A percentile compares a stretch with the other conserved stretches of the same genome.
These are phyloP conservation scores for Sinohyriopsis cumingii DNA, from an alignment of 2,888 invertebrate genomes.

Conservation along the genomic window DNA sequence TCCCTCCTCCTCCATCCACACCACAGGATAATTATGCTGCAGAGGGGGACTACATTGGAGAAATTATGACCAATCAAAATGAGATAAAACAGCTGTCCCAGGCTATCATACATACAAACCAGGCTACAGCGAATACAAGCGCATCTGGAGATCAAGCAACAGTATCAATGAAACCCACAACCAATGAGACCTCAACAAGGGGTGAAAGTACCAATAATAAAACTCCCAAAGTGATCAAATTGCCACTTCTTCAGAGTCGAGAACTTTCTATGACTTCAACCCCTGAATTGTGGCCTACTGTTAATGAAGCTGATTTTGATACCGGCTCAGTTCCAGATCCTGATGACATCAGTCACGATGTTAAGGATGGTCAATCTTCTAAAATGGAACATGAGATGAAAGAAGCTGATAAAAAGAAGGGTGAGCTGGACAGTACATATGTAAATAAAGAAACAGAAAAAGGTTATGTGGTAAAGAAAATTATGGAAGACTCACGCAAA, in stretches of 20 bases:
- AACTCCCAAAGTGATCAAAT: too few relatives aligned
- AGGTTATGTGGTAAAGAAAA: slow-evolving; percentile 23
- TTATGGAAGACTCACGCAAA: slow-evolving; percentile 38
- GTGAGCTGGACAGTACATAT: slow-evolving; percentile 17
- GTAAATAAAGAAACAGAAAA: slow-evolving; percentile 21
- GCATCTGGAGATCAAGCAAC: slow-evolving; percentile 15
- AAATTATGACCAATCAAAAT: background rate
- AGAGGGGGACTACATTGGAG: slow-evolving; percentile 23
- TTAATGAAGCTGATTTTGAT: slow-evolving; percentile 54
- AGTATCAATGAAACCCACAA: slow-evolving; percentile 4
- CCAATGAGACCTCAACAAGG: too few relatives aligned
- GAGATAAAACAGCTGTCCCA: slow-evolving; percentile 24
- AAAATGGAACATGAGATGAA: slow-evolving; percentile 13
- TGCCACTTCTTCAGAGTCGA: slow-evolving; percentile 9
- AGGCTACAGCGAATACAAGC: slow-evolving; percentile 33
- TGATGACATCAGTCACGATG: slow-evolving; percentile 18
- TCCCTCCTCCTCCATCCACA: slow-evolving; percentile 46
- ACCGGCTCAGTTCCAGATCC: slow-evolving; percentile 34
- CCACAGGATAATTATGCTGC: slow-evolving; percentile 30
- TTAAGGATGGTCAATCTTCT: slow-evolving; percentile 13
- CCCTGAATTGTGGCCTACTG: slow-evolving; percentile 59
- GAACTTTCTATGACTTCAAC: slow-evolving; percentile 42
- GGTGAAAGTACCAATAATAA: too few relatives aligned
- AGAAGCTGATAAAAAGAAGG: slow-evolving; percentile 20
- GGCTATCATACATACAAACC: slow-evolving; percentile 30